phyloP scores from a whole-genome alignment of 2,888 invertebrate genomes.

The Plemyria rubiginata region DNA sequence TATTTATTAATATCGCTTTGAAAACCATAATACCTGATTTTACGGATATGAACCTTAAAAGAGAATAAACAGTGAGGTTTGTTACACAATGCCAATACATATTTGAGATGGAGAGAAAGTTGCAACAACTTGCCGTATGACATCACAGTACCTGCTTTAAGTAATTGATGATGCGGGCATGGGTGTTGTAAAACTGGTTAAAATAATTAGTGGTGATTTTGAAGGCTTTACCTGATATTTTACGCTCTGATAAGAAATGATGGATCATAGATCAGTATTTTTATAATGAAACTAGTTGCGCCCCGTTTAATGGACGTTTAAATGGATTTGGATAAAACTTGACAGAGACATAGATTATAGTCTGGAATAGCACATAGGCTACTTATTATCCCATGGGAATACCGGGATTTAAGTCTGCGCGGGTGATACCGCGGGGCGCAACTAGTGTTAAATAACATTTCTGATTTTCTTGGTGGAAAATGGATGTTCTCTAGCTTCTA shows the following conservation, averaged over 20 bases:
- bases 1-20: background rate
- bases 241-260: conserved; percentile 17
- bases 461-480: too few relatives aligned
- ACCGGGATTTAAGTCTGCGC: too few relatives aligned
- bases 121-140: conserved; percentile 58
- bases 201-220: conserved; percentile 25
- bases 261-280: conserved; percentile 7
- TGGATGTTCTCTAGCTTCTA: background rate
- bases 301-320: too few relatives aligned
- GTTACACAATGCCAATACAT: conserved; percentile 54
- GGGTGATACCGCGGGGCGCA: too few relatives aligned
- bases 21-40: conserved; percentile 3
- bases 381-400: too few relatives aligned
- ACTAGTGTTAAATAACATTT: too few relatives aligned
- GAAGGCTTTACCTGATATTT: conserved; percentile 17
- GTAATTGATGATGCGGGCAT: conserved; percentile 43
- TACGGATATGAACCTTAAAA: conserved; percentile 30
- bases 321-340: too few relatives aligned
- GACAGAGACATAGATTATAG: too few relatives aligned
- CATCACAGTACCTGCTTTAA: conserved; percentile 50
- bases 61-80: conserved; percentile 41
- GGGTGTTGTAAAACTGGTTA: conserved; percentile 34
- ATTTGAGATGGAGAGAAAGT: conserved; percentile 52
- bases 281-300: background rate
- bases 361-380: too few relatives aligned